phyloP scores from a whole-genome alignment of 2,113 vertebrate species.

The Nicator chloris region DNA sequence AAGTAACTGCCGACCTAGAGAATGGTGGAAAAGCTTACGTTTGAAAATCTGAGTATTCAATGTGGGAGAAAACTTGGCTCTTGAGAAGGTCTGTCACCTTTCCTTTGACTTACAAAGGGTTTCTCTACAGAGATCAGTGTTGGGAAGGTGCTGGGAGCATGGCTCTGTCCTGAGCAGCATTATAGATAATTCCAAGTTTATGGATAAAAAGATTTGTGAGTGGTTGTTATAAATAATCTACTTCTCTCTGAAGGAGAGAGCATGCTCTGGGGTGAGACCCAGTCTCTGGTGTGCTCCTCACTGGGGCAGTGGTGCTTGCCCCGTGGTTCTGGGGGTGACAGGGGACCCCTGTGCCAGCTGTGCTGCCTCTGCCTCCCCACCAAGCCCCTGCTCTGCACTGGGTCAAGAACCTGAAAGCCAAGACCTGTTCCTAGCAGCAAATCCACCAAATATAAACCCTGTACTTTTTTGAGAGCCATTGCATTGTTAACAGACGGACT shows the following conservation, averaged over 20 bases:
- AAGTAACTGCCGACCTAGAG: background rate
- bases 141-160: background rate
- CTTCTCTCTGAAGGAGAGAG: background rate
- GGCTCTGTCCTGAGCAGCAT: background rate
- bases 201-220: background rate
- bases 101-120: background rate
- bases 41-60: background rate
- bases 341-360: background rate
- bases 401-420: background rate
- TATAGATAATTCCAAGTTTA: background rate
- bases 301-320: fast-evolving
- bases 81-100: background rate
- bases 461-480: background rate
- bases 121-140: background rate
- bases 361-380: background rate
- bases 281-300: fast-evolving
- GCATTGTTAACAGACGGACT: background rate
- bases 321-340: fast-evolving
- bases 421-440: background rate
- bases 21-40: background rate
- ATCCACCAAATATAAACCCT: background rate
- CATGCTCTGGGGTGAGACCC: background rate
- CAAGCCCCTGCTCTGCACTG: background rate
- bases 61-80: background rate
- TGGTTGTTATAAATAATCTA: background rate